phyloP scores from a whole-genome alignment of 2,888 invertebrate species.

The Campopleginae sp. region DNA sequence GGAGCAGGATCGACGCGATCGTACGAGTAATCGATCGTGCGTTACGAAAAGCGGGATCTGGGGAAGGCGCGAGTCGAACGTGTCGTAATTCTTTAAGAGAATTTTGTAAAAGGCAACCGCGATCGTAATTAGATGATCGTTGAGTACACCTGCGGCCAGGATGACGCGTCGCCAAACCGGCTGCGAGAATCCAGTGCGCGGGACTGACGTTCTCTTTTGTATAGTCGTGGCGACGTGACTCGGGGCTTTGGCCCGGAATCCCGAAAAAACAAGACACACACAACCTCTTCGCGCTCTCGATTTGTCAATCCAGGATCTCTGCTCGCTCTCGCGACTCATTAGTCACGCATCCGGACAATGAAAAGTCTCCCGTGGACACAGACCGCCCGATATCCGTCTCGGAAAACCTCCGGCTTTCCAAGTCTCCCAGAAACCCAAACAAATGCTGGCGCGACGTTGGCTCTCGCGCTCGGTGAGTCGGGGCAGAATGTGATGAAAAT shows the following conservation, averaged over 20 bases:
- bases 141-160: conserved; percentile 76
- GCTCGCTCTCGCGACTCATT: conserved; percentile 73
- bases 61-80: conserved; percentile 25
- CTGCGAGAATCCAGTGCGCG: conserved; percentile 16
- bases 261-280: conserved; percentile 49
- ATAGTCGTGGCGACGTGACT: conserved; percentile 30
- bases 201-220: conserved; percentile 16
- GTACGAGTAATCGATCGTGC: no score
- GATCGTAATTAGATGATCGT: conserved; percentile 78
- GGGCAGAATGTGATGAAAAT: no score
- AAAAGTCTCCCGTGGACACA: conserved; percentile 68
- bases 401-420: conserved; percentile 9
- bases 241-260: conserved; percentile 17
- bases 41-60: conserved; percentile 18
- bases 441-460: neutral
- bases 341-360: conserved; percentile 78
- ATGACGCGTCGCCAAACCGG: conserved; percentile 52
- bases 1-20: no score
- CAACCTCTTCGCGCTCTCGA: conserved; percentile 70
- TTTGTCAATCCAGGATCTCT: conserved; percentile 80
- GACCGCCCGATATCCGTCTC: conserved; percentile 53
- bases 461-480: neutral
- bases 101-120: conserved; percentile 75
- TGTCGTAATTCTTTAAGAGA: conserved; percentile 62
- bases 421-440: no score